Evolutionary conservation across 2,797 vertebrate genomes (phyloP).

Genomic region (Meriones psammophilus): DNA sequence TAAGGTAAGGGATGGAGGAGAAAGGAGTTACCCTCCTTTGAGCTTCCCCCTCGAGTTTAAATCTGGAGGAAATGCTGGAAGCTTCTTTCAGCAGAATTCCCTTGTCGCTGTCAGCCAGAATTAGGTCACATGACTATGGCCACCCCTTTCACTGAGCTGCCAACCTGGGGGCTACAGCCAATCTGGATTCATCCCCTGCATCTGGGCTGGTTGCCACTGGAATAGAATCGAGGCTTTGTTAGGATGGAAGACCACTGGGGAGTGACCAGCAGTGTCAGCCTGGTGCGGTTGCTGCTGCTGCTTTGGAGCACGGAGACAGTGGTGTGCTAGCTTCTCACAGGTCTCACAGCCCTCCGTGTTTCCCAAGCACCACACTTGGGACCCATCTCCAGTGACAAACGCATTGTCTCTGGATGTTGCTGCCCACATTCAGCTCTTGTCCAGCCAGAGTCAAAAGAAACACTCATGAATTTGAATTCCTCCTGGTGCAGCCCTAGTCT

Average conservation of each 20-base stretch:
- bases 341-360: background rate
- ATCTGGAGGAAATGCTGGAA: background rate
- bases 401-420: background rate
- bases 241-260: background rate
- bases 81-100: background rate
- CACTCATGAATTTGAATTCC: background rate
- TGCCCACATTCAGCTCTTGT: background rate
- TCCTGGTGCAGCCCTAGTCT: background rate
- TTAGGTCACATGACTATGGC: background rate
- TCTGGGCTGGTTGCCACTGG: background rate
- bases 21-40: background rate
- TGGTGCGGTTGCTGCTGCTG: background rate
- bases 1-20: background rate
- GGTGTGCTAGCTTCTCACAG: fast-evolving
- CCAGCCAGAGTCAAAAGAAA: background rate
- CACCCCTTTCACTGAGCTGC: background rate
- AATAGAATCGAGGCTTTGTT: constrained; percentile 51
- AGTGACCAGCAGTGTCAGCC: background rate
- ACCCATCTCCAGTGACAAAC: background rate
- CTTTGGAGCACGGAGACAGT: background rate
- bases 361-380: background rate
- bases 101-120: background rate
- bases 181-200: constrained; percentile 3
- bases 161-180: background rate
- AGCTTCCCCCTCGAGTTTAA: constrained; percentile 1